Conservation (phyloP, 1,140 invertebrate genomes). For the Caenorhabditis brenneri region DNA sequence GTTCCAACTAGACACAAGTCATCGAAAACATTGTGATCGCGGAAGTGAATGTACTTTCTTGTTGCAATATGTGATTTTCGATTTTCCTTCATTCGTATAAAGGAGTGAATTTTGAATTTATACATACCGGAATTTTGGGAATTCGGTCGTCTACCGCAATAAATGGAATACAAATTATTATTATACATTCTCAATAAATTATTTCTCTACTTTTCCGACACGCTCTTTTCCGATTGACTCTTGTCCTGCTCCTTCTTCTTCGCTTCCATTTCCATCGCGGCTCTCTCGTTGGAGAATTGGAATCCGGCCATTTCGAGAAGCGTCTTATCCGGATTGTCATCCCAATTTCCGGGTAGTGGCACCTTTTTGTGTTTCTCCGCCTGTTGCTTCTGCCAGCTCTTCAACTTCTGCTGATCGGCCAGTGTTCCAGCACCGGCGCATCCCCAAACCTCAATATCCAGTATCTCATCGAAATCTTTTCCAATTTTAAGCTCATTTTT, state of each 20-base stretch:
- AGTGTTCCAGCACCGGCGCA: constrained; percentile 53
- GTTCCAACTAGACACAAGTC: too few relatives aligned
- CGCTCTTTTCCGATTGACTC: not conserved
- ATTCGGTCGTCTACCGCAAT: too few relatives aligned
- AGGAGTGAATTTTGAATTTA: too few relatives aligned
- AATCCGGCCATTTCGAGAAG: constrained; percentile 63
- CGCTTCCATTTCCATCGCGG: constrained; percentile 42
- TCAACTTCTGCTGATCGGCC: constrained; percentile 61
- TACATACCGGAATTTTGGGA: too few relatives aligned
- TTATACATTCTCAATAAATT: too few relatives aligned
- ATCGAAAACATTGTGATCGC: too few relatives aligned
- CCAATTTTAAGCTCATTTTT: constrained; percentile 50
- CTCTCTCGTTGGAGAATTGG: constrained; percentile 52
- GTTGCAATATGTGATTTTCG: too few relatives aligned
- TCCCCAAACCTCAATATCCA: constrained; percentile 58
- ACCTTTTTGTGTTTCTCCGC: constrained; percentile 65
- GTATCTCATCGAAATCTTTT: constrained; percentile 50
- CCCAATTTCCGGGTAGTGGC: constrained; percentile 70
- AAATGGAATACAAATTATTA: too few relatives aligned
- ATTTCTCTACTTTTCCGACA: not conserved
- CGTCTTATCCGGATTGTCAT: constrained; percentile 69
- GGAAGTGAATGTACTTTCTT: too few relatives aligned
- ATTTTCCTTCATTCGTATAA: too few relatives aligned
- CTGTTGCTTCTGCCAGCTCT: constrained; percentile 60
- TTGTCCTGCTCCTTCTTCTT: not conserved